Conservation (phyloP, 2,797 vertebrate species). For the Microctenopoma lineatum region DNA sequence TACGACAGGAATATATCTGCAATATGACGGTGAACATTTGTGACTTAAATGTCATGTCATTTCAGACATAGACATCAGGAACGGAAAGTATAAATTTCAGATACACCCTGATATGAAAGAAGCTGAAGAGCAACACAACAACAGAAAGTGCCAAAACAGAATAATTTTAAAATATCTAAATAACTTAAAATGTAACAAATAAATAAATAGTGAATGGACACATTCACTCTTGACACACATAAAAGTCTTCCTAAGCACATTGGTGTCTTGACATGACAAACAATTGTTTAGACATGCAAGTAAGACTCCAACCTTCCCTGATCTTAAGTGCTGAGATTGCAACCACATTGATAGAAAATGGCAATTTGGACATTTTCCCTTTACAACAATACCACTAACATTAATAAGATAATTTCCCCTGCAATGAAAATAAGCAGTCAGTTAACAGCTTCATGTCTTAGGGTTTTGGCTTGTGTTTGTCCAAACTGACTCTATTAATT, state of each 20-base stretch:
- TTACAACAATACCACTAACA: slow-evolving; percentile 49
- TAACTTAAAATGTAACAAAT: slow-evolving; percentile 74
- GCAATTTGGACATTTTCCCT: slow-evolving; percentile 46
- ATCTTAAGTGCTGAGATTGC: slow-evolving; percentile 72
- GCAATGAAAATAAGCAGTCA: slow-evolving; percentile 27
- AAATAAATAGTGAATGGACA: slow-evolving; percentile 66
- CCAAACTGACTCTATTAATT: slow-evolving; percentile 17
- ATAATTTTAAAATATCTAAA: slow-evolving; percentile 67
- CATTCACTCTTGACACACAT: slow-evolving; percentile 35
- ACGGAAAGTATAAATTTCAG: slow-evolving; percentile 9
- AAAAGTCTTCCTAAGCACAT: slow-evolving; percentile 30
- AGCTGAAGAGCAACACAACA: slow-evolving; percentile 19
- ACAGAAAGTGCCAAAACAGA: slow-evolving; percentile 74
- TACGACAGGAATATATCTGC: background rate
- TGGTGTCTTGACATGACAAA: slow-evolving; percentile 15
- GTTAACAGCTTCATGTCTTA: background rate
- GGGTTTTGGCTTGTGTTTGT: slow-evolving; percentile 37
- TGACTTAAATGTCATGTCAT: background rate
- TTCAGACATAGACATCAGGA: slow-evolving; percentile 2
- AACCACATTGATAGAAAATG: slow-evolving; percentile 42
- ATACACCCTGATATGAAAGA: slow-evolving; percentile 67
- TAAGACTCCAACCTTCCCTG: slow-evolving; percentile 31
- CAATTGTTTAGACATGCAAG: slow-evolving; percentile 15
- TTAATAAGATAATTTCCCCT: slow-evolving; percentile 27
- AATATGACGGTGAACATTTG: background rate